Conservation (phyloP, 2,113 vertebrate species). For the Perognathus longimembris region DNA sequence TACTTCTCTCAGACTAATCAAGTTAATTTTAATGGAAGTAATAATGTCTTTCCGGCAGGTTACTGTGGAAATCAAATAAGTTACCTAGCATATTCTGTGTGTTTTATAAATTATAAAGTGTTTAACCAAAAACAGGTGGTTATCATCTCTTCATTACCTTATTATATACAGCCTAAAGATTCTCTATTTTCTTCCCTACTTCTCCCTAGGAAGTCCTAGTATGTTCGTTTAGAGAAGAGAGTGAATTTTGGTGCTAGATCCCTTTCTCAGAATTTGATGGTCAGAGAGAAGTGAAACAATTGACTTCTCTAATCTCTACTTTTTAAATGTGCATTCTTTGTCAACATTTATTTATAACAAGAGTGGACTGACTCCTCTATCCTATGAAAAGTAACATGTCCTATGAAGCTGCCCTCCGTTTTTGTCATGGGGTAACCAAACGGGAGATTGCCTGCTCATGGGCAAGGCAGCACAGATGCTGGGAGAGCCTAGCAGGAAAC, state of each 20-base stretch:
- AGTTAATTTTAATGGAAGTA: constrained; percentile 69
- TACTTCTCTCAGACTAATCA: constrained; percentile 58
- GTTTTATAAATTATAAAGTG: constrained; percentile 32
- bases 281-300: neutral
- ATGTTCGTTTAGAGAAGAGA: no score
- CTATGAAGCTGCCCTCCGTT: neutral
- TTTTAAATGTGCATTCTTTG: neutral
- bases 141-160: neutral
- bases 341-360: neutral
- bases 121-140: constrained; percentile 27
- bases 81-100: constrained; percentile 23
- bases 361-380: neutral
- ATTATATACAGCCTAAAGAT: neutral
- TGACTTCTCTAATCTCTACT: constrained; percentile 1
- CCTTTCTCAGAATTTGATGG: neutral
- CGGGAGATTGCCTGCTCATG: neutral
- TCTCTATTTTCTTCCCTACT: neutral
- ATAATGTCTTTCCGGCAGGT: constrained; percentile 57
- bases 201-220: neutral
- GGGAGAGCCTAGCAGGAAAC: neutral
- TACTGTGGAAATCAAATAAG: constrained; percentile 51
- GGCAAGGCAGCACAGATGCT: neutral
- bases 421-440: neutral
- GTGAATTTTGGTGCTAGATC: neutral
- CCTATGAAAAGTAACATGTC: neutral